phyloP scores from a whole-genome alignment of 2,888 invertebrate genomes.

The Marronus borbonicus region DNA sequence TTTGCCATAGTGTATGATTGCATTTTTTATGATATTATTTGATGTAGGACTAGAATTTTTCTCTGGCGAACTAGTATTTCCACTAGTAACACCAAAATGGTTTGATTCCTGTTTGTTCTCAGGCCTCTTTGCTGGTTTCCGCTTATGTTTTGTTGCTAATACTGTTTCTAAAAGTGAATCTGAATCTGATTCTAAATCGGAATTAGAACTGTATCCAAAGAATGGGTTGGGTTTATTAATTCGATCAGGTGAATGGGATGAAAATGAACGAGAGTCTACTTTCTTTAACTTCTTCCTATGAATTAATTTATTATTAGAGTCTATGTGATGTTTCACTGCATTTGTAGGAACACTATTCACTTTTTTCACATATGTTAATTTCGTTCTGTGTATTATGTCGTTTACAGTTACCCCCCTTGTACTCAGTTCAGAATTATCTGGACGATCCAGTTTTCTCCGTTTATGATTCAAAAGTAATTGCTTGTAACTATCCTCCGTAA shows the following conservation, averaged over 20 bases:
- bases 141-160: conserved; percentile 49
- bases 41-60: conserved; percentile 51
- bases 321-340: conserved; percentile 57
- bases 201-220: conserved; percentile 64
- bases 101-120: conserved; percentile 52
- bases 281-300: conserved; percentile 60
- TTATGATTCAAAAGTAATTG: conserved; percentile 82
- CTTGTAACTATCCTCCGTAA: conserved; percentile 78
- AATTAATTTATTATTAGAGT: conserved; percentile 56
- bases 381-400: conserved; percentile 75
- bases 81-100: conserved; percentile 37
- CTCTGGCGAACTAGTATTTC: conserved; percentile 42
- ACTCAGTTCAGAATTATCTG: conserved; percentile 84
- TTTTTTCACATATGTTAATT: conserved; percentile 68
- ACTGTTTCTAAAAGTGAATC: conserved; percentile 62
- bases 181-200: conserved; percentile 64
- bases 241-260: conserved; percentile 53
- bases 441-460: conserved; percentile 79
- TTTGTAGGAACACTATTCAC: conserved; percentile 57
- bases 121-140: conserved; percentile 28
- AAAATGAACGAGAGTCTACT: conserved; percentile 55
- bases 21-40: conserved; percentile 48
- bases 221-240: conserved; percentile 56
- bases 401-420: conserved; percentile 84
- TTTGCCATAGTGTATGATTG: conserved; percentile 47